Evolutionary conservation across 2,888 invertebrate genomes (phyloP), one percentile per base, ranked within the genome.

Genomic region (Drosophila planitibia): DNA sequence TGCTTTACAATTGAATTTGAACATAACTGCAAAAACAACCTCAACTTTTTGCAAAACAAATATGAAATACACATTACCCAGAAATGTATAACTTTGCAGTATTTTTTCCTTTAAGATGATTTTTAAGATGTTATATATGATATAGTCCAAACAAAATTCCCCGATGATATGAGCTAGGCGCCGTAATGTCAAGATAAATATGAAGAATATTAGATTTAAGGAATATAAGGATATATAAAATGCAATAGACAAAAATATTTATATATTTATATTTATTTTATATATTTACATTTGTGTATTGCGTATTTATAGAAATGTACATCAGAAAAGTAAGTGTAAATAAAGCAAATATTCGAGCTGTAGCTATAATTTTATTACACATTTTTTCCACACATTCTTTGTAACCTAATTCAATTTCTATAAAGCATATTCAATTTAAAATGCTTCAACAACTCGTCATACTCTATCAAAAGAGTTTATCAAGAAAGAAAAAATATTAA

Each of bases 381-480:
- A 47, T 25, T 25, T 47, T 47, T 47, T 47, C 25, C 22, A 25
- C 22, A 25, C 25, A 16, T 47, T 47, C 16, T 9, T 25, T 25
- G 47, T 4, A 16, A 16, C 16, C 9, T 16, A 47, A 47, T 47
- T 47, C 16, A 47, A 47, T 47, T 47, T 47, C 4, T 16, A 47
- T 25, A 25, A 47, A 47, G 47, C 47, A 7, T 47, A 25, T 25
- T 14, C 22, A 25, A 25, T 25, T 22, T 25, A 25, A 16, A 28
- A 30, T n/a, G 12, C 12, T 28, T 52, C 1, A n/a, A 52, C 12
- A n/a, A 12, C n/a, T 12, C 30, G 12, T 52, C 4, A 79, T 79
- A 62, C 54, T 58, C 75, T 60, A 33, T 54, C 44, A 25, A 52
- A 54, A 47, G 25, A 58, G 52, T 47, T 37, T 28, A 47, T 37